Evolutionary conservation across 2,113 vertebrate species (phyloP).

Genomic region (Macquaria australasica): DNA sequence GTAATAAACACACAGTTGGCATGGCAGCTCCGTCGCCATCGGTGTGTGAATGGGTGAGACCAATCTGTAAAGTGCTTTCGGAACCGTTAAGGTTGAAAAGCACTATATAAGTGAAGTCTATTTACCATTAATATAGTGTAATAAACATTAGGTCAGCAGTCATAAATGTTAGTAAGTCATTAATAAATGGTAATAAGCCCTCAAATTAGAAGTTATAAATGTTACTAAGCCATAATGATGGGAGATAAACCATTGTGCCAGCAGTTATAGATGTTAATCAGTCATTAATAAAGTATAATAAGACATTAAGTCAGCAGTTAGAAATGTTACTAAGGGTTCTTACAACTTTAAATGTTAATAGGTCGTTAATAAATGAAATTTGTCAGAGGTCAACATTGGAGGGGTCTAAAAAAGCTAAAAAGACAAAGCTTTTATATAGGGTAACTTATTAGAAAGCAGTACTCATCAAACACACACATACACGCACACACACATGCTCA

Average conservation of each 20-base stretch:
- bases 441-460: background rate
- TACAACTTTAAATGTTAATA: background rate
- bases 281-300: background rate
- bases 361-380: background rate
- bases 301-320: background rate
- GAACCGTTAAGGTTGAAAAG: no score
- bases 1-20: no score
- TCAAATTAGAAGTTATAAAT: background rate
- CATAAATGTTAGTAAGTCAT: background rate
- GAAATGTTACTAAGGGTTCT: background rate
- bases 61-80: no score
- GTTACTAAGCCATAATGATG: background rate
- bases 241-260: background rate
- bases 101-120: no score
- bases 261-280: background rate
- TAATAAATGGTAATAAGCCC: background rate
- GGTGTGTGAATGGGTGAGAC: no score
- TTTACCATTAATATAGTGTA: background rate
- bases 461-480: conserved; percentile 18
- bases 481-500: conserved; percentile 12
- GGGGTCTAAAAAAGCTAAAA: no score
- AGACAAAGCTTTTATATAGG: background rate
- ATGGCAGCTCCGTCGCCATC: no score
- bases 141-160: background rate
- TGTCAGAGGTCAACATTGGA: background rate